Evolutionary conservation across 2,113 vertebrate genomes (phyloP).

Genomic region (Galemys pyrenaicus): DNA sequence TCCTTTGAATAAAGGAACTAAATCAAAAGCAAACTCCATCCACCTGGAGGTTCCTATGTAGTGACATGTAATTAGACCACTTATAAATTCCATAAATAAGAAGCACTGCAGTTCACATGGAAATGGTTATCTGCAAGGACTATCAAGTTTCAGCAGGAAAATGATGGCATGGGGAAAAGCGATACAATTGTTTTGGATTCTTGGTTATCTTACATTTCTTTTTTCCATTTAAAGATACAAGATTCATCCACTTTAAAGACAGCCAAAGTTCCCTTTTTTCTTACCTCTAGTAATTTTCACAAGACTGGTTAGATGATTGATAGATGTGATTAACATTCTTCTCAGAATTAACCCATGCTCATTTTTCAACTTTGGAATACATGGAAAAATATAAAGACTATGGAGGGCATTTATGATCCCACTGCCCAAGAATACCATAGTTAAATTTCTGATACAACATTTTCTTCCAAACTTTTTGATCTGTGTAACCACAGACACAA

Average conservation of each 20-base stretch:
- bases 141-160: neutral
- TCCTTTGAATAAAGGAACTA: neutral
- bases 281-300: neutral
- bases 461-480: constrained; percentile 8
- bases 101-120: neutral
- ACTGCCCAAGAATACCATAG: neutral
- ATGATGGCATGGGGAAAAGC: neutral
- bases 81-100: neutral
- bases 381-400: neutral
- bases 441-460: neutral
- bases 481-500: neutral
- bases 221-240: neutral
- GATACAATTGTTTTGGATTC: neutral
- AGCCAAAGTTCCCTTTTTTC: neutral
- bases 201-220: neutral
- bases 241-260: constrained; percentile 32
- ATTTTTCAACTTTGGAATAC: constrained; percentile 42
- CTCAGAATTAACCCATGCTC: neutral
- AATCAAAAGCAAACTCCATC: constrained; percentile 11
- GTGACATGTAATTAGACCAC: neutral
- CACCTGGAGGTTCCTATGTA: neutral
- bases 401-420: neutral
- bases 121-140: neutral
- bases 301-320: neutral
- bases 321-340: neutral